Conservation (phyloP, 2,888 invertebrate genomes). For the Crossocerus cetratus region DNA sequence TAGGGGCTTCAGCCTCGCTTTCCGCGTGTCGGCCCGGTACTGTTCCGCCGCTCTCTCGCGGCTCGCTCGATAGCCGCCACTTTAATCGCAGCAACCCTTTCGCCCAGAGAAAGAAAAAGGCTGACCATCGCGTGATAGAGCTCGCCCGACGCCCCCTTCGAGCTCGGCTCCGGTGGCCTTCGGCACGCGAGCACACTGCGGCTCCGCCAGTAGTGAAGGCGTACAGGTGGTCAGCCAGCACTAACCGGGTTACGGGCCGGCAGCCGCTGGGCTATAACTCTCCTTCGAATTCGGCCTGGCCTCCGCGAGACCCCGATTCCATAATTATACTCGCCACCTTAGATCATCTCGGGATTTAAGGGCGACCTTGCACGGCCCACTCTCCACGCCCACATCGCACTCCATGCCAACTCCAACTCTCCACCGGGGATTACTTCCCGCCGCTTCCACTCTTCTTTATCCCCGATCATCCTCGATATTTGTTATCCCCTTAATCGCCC, state of each 20-base stretch:
- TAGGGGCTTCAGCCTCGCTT: neutral
- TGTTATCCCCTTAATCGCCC: no score
- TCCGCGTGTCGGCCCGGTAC: neutral
- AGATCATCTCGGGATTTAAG: no score
- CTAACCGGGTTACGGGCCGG: slow-evolving; percentile 35
- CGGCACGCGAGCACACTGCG: slow-evolving; percentile 54
- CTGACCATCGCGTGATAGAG: slow-evolving; percentile 57
- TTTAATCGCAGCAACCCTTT: slow-evolving; percentile 43
- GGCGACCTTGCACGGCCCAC: no score
- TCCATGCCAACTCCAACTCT: no score
- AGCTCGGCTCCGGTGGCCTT: slow-evolving; percentile 33
- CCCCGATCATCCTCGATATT: no score
- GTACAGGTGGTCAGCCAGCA: slow-evolving; percentile 47
- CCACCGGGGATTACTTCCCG: neutral
- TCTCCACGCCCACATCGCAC: no score
- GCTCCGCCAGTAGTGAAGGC: slow-evolving; percentile 42
- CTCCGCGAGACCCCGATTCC: no score
- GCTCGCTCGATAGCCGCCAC: slow-evolving; percentile 45
- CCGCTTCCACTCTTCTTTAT: no score
- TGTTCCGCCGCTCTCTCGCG: neutral
- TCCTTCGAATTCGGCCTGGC: slow-evolving; percentile 14
- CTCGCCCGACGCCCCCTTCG: slow-evolving; percentile 19
- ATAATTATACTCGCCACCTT: no score
- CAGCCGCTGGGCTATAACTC: neutral
- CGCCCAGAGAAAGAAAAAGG: slow-evolving; percentile 19